Percentiles rank a stretch among this genome's conserved stretches.
phyloP scores from a whole-genome alignment of 2,888 invertebrate genomes.

The Diarsia dahlii region DNA sequence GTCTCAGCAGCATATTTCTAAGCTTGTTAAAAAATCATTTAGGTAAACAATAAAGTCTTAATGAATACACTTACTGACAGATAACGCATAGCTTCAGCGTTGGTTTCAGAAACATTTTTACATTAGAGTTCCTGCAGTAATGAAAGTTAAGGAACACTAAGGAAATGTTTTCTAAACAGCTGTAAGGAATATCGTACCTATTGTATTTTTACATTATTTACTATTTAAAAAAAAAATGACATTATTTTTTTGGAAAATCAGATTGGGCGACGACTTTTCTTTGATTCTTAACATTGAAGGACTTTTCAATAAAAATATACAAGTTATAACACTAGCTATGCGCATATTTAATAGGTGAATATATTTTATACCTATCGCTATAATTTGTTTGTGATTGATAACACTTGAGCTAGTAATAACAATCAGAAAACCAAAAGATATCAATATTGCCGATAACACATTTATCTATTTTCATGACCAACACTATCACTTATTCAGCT shows the following conservation, averaged over 20 bases:
- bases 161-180: neutral
- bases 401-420: neutral
- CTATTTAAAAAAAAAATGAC: no score
- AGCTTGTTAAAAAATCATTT: slow-evolving; percentile 44
- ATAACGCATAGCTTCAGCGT: neutral
- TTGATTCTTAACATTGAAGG: neutral
- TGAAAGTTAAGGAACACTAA: neutral
- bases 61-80: no score
- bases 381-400: slow-evolving; percentile 6
- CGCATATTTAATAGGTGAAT: neutral
- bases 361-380: neutral
- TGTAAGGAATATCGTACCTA: neutral
- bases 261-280: neutral
- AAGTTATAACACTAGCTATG: neutral
- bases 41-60: neutral
- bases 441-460: neutral
- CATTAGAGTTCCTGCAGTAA: neutral
- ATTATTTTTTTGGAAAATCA: neutral
- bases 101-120: neutral
- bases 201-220: neutral
- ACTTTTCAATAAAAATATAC: neutral
- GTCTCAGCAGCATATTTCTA: slow-evolving; percentile 19
- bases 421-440: neutral
- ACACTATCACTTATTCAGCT: slow-evolving; percentile 22
- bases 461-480: slow-evolving; percentile 28